Base-by-base conservation (phyloP, 2,797 vertebrate genomes). In the Notoglanidium macrostoma region DNA sequence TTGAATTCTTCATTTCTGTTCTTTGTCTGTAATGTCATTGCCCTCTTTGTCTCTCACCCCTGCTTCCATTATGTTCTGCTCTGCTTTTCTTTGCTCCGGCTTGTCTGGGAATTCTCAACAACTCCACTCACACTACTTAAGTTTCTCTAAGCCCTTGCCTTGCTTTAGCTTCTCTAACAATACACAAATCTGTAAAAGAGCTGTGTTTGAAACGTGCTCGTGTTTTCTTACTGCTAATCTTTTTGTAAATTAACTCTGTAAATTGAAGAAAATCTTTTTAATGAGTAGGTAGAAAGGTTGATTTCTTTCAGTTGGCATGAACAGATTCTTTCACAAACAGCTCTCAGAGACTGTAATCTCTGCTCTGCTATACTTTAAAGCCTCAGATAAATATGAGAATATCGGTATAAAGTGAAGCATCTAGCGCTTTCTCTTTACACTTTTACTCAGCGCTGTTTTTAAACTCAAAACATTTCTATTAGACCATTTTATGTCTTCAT, bases 111-210 rank as follows among this genome's bases (percentile, higher is more conserved):
- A 79, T 68, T 72, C 49, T 83, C n/a, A 77, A 23, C 78, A 57
- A 51, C 65, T 86, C 12, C 21, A 32, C 74, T 84, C 51, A 10
- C 54, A 68, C 70, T 83, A 57, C 19, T 70, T 51, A 19, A 44
- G 49, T 79, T 54, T 68, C 26, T 82, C 72, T 85, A 57, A 82
- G 26, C 23, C 51, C 72, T 46, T 76, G 40, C 78, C 9, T 67
- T 76, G 84, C 73, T 80, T 81, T 83, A 61, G 73, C 73, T 29
- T 61, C 35, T 87, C 79, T 83, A 82, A 86, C 78, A 79, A 73
- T 70, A 23, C 40, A 68, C 55, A 49, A 14, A 54, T 78, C 54
- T 32, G 35, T 35, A 76, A 85, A 77, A 82, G 8, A 12, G 32
- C 85, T 32, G 17, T 74, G 23, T 84, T 65, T 87, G 77, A 84